Base-by-base conservation (phyloP, 23 tunicate genomes). In the Clavelina lepadiformis region DNA sequence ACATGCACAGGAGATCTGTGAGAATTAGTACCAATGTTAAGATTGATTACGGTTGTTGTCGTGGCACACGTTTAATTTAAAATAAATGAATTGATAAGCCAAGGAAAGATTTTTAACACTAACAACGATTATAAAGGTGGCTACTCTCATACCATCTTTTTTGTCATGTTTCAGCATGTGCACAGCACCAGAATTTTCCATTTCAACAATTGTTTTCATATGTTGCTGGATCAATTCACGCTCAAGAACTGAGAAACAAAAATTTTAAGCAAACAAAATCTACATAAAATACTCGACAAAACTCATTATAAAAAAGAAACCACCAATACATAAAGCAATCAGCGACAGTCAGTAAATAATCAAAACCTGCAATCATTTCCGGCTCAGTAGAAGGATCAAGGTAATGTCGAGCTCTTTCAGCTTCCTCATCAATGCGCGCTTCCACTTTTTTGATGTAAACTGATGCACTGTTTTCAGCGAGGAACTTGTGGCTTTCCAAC, bases 371-470 rank as follows among this genome's bases (percentile, higher is more conserved):
- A 1, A 93, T 85, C 21, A 93, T 93, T 51, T 79, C 82, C 19
- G 79, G 82, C 70, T 94, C 99, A 7, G 95, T 86, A 4, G 91
- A 76, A 6, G 99, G 99, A 38, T 94, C 99, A 24, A 94, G 81
- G 59, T 94, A 94, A 65, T 94, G 99, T 3, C 94, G 69, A 18
- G 99, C 99, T 46, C 99, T 56, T 73, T 94, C 99, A 2, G 79
- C 99, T 71, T 94, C 99, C 71, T 94, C 99, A 23, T 80, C 78
- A 36, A 94, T 94, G 1, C 99, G 69, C 3, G 88, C 91, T 50
- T 94, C 99, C 24, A 94, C 99, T 46, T 94, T 94, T 65, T 94
- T 94, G 58, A 94, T 86, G 69, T 94, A 94, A 45, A 86, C 95
- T 2, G 95, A 86, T 4, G 99, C 91, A 32, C 91, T 80, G 73